Conservation (phyloP, 2,888 invertebrate species). For the Drosophila setosimentum region DNA sequence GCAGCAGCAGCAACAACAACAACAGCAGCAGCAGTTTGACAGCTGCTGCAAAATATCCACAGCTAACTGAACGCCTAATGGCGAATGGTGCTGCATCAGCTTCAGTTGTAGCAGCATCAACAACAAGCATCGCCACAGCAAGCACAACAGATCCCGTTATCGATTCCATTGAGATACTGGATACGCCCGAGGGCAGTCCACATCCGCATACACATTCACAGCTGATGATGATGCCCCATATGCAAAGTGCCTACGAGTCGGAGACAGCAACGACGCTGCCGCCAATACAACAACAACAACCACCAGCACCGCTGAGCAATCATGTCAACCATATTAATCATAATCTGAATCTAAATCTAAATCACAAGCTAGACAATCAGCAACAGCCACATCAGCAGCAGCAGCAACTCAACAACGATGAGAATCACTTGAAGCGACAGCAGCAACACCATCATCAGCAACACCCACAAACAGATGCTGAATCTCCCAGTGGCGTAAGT, state of each 20-base stretch:
- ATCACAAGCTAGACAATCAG: constrained; percentile 59
- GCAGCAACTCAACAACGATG: constrained; percentile 31
- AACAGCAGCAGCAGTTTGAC: constrained; percentile 39
- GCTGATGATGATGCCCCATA: constrained; percentile 25
- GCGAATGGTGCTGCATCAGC: constrained; percentile 68
- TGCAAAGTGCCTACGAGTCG: constrained; percentile 61
- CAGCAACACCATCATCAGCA: constrained; percentile 47
- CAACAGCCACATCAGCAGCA: constrained; percentile 35
- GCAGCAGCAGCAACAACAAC: constrained; percentile 36
- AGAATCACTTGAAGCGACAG: constrained; percentile 30
- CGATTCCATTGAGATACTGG: constrained; percentile 83
- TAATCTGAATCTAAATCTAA: constrained; percentile 36
- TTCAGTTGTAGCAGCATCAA: constrained; percentile 7
- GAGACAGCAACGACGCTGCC: constrained; percentile 26
- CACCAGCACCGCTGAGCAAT: constrained; percentile 53
- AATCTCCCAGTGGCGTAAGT: constrained; percentile 73
- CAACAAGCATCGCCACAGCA: constrained; percentile 15
- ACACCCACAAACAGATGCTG: constrained; percentile 41
- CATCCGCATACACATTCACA: constrained; percentile 61
- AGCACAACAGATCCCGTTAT: constrained; percentile 54
- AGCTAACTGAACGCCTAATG: constrained; percentile 79
- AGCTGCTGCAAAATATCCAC: constrained; percentile 74
- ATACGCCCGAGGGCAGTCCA: constrained; percentile 83
- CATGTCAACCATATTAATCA: constrained; percentile 56
- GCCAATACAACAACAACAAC: constrained; percentile 14